These are phyloP conservation scores for Lepilemur ruficaudatus DNA, from an alignment of 2,797 vertebrate genomes.

Conservation along the genomic window DNA sequence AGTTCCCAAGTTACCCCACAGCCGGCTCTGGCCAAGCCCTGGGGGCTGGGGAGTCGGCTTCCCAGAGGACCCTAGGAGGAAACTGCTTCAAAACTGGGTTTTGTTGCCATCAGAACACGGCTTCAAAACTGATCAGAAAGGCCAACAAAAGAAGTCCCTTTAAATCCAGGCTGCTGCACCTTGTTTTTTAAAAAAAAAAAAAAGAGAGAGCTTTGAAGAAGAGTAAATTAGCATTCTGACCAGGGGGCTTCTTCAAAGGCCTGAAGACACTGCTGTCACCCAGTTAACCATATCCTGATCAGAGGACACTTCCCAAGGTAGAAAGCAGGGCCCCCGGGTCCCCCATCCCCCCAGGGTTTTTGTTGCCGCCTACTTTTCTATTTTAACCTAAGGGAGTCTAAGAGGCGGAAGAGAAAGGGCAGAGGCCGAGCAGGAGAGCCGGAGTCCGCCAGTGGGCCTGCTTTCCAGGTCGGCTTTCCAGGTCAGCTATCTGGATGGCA, in stretches of 20 bases:
- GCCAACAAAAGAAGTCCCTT: neutral
- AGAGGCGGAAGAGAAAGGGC: neutral
- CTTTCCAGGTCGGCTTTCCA: neutral
- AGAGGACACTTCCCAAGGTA: neutral
- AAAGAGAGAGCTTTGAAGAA: neutral
- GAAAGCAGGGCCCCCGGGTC: neutral
- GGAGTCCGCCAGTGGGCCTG: accelerated
- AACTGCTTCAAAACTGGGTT: neutral
- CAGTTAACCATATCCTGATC: neutral
- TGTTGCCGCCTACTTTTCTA: neutral
- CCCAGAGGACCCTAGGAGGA: neutral
- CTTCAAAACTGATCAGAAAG: neutral
- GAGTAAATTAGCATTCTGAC: neutral
- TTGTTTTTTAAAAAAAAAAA: neutral
- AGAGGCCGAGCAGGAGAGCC: neutral
- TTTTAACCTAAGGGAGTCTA: neutral
- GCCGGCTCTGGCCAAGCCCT: neutral
- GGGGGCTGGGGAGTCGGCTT: neutral
- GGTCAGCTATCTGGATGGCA: neutral
- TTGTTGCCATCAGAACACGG: neutral
- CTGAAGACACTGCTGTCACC: neutral
- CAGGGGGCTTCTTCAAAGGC: neutral
- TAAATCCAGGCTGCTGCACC: neutral
- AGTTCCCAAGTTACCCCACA: neutral
- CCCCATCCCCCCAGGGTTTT: neutral